Percentiles rank a stretch among this genome's conserved stretches.
phyloP scores from a whole-genome alignment of 2,797 vertebrate genomes.

The Manis pentadactyla region DNA sequence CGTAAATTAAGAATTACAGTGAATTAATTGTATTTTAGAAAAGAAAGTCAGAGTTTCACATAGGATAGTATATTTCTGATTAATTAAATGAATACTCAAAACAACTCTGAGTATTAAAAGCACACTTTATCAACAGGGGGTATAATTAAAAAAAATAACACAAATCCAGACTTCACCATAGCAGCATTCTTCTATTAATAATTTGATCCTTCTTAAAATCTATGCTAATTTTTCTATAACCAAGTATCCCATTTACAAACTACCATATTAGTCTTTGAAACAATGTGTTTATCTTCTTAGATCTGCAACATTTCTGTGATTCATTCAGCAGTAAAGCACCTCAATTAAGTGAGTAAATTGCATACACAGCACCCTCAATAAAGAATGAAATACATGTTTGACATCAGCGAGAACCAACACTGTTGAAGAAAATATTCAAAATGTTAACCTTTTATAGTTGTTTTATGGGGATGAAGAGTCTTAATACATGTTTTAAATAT shows the following conservation, averaged over 20 bases:
- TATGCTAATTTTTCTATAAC: background rate
- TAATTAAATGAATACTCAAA: background rate
- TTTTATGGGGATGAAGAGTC: conserved; percentile 18
- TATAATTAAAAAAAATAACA: background rate
- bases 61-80: background rate
- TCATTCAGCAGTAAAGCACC: background rate
- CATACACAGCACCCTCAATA: background rate
- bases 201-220: background rate
- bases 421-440: conserved; percentile 53
- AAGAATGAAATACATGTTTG: conserved; percentile 13
- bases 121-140: background rate
- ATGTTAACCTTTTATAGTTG: conserved; percentile 45
- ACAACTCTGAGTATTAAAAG: background rate
- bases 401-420: background rate
- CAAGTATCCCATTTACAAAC: background rate
- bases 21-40: conserved; percentile 55
- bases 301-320: background rate
- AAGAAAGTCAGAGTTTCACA: conserved; percentile 72
- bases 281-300: background rate
- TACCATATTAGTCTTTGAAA: background rate
- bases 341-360: background rate
- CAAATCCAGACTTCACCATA: conserved; percentile 16
- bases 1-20: background rate
- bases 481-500: background rate
- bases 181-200: background rate